Evolutionary conservation across 2,888 invertebrate species (phyloP).

Genomic region (Aspidiotus destructor): DNA sequence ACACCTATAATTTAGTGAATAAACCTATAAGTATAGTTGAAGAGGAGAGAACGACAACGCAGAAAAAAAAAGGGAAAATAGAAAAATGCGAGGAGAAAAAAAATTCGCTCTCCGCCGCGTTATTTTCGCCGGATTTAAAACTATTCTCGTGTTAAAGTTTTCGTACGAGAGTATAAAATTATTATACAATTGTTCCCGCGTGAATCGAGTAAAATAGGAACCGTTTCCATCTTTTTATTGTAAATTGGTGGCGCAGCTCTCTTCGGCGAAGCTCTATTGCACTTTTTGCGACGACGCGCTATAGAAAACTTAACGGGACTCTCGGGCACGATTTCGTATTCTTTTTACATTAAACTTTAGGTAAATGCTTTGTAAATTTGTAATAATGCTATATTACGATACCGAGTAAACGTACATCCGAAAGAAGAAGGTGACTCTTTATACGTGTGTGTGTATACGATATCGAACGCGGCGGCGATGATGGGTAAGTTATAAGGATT

Average conservation of each 20-base stretch:
- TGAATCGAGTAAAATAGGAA: slow-evolving; percentile 12
- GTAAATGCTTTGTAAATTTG: slow-evolving; percentile 24
- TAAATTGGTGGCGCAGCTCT: slow-evolving; percentile 11
- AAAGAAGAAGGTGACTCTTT: no score
- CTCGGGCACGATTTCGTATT: slow-evolving; percentile 23
- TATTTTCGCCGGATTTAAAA: slow-evolving; percentile 23
- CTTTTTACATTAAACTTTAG: slow-evolving; percentile 22
- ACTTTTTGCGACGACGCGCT: slow-evolving; percentile 10
- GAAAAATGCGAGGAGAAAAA: no score
- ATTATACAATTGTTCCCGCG: slow-evolving; percentile 26
- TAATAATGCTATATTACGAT: slow-evolving; percentile 19
- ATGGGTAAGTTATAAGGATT: no score
- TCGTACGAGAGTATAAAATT: slow-evolving; percentile 22
- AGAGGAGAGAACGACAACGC: no score
- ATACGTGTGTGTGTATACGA: no score
- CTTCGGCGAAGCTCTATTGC: slow-evolving; percentile 20
- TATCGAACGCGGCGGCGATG: no score
- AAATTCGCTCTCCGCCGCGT: no score
- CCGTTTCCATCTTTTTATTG: slow-evolving; percentile 22
- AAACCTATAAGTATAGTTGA: no score
- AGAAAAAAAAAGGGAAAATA: no score
- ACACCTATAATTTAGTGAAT: no score
- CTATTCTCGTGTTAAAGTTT: slow-evolving; percentile 26
- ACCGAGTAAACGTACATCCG: not conserved
- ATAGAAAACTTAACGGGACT: slow-evolving; percentile 27